Evolutionary conservation across 2,888 invertebrate genomes (phyloP).

Genomic region (Malthinus seriepunctatus): DNA sequence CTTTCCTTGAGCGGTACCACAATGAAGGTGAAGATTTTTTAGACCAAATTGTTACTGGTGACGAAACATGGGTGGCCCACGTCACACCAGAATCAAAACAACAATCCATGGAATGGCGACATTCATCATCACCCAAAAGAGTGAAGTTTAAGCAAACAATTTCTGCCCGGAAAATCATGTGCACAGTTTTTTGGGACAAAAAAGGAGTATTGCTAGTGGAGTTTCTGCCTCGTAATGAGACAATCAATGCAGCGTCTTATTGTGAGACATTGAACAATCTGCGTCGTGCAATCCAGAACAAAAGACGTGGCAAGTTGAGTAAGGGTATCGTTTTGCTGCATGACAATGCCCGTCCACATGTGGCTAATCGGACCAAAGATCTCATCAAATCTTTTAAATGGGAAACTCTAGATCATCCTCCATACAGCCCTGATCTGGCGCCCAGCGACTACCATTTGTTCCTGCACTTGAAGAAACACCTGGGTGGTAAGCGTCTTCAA

Average conservation of each 20-base stretch:
- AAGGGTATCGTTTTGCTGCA: constrained; percentile 11
- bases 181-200: constrained; percentile 35
- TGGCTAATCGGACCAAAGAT: constrained; percentile 20
- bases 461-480: constrained; percentile 3
- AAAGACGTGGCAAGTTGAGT: constrained; percentile 23
- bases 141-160: constrained; percentile 21
- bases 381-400: constrained; percentile 19
- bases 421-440: constrained; percentile 17
- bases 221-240: constrained; percentile 13
- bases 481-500: background rate
- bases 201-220: constrained; percentile 28
- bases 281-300: constrained; percentile 24
- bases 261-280: constrained; percentile 25
- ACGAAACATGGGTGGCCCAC: constrained; percentile 31
- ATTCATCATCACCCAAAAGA: constrained; percentile 10
- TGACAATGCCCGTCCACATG: constrained; percentile 22
- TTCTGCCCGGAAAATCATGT: constrained; percentile 34
- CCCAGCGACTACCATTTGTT: constrained; percentile 2
- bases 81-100: constrained; percentile 15
- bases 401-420: constrained; percentile 18
- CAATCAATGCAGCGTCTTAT: background rate
- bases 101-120: background rate
- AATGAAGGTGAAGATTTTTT: constrained; percentile 33
- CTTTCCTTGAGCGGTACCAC: constrained; percentile 32
- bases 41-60: constrained; percentile 33